phyloP scores from a whole-genome alignment of 2,888 invertebrate genomes.

The Conistra vaccinii region DNA sequence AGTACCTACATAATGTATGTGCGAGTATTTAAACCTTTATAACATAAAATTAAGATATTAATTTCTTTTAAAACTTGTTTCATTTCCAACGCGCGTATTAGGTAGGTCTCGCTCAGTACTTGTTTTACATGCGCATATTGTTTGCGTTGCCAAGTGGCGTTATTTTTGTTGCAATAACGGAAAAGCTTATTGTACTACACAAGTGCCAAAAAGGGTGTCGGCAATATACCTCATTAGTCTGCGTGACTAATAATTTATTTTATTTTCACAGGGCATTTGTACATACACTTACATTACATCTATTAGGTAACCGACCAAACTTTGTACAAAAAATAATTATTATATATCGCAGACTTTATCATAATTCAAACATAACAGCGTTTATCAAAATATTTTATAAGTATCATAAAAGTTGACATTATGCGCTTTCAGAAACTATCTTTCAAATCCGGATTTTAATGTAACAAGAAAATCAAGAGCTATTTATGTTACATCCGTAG shows the following conservation, averaged over 20 bases:
- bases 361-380: conserved; percentile 34
- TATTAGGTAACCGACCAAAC: conserved; percentile 27
- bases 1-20: not conserved
- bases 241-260: conserved; percentile 23
- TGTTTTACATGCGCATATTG: conserved; percentile 50
- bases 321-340: conserved; percentile 10
- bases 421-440: conserved; percentile 26
- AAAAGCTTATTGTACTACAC: conserved; percentile 53
- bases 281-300: not conserved
- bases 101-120: conserved; percentile 28
- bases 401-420: conserved; percentile 32
- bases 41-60: conserved; percentile 13
- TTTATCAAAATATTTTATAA: conserved; percentile 26
- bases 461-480: conserved; percentile 42
- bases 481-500: conserved; percentile 40
- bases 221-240: conserved; percentile 34
- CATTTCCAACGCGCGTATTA: conserved; percentile 23
- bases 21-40: conserved; percentile 6
- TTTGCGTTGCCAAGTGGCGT: conserved; percentile 56
- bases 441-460: conserved; percentile 47
- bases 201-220: conserved; percentile 52
- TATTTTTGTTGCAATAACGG: conserved; percentile 58
- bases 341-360: conserved; percentile 38
- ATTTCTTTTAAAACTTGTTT: conserved; percentile 5
- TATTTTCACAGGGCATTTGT: not conserved